These are phyloP conservation scores for Leptobrachium leishanense DNA, from an alignment of 2,113 vertebrate genomes.

Conservation along the genomic window DNA sequence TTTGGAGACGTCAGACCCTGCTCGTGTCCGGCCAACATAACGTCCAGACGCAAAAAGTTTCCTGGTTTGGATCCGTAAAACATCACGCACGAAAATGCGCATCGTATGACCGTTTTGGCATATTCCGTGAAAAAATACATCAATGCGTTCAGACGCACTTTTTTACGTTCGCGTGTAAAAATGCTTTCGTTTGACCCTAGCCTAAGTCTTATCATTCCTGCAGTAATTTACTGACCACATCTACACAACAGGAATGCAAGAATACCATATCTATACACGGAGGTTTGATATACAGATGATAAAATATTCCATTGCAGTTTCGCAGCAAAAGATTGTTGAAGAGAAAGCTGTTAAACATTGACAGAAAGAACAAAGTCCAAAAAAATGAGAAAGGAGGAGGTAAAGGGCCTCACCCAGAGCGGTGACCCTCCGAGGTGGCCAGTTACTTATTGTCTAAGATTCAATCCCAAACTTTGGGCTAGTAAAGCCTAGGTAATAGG, in stretches of 20 bases:
- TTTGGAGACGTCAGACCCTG: too few relatives aligned
- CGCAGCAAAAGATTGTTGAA: not conserved
- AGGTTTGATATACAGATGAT: not conserved
- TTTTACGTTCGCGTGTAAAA: too few relatives aligned
- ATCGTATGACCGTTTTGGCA: too few relatives aligned
- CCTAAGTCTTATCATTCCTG: not conserved
- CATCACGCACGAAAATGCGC: too few relatives aligned
- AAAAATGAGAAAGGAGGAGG: slow-evolving; percentile 15
- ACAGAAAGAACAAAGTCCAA: slow-evolving; percentile 30
- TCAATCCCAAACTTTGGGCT: slow-evolving; percentile 9
- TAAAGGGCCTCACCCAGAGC: slow-evolving; percentile 6
- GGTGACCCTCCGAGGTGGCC: slow-evolving; percentile 7
- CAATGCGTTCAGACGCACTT: too few relatives aligned
- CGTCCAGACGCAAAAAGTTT: too few relatives aligned
- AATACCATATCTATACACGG: not conserved
- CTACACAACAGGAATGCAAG: not conserved
- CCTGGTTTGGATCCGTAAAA: too few relatives aligned
- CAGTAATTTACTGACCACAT: not conserved
- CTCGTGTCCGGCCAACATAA: too few relatives aligned
- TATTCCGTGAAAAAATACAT: too few relatives aligned
- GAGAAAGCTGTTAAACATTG: slow-evolving; percentile 36
- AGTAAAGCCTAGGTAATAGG: slow-evolving; percentile 18
- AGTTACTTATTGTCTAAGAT: slow-evolving; percentile 40
- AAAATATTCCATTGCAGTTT: not conserved
- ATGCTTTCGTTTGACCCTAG: too few relatives aligned